Evolutionary conservation across 2,888 invertebrate species (phyloP), one percentile per base, ranked within the genome.

Genomic region (Volucella zonaria): DNA sequence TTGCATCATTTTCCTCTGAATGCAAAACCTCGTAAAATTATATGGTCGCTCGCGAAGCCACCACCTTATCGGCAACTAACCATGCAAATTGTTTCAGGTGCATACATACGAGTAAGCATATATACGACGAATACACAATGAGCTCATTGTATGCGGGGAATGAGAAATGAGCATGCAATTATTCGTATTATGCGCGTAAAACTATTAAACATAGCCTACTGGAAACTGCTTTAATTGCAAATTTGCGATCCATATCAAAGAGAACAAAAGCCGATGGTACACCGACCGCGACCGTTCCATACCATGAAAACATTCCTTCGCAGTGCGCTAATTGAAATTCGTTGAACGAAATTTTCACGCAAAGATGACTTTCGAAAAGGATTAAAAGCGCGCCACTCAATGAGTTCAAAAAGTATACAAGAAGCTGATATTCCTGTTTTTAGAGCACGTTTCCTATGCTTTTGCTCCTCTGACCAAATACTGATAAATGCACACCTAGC

Each of bases 161-260:
- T 23, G 3, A 4, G 23, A 47, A 56, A 68, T 68, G 1, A 12
- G 12, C 23, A 45, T 15, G 68, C 45, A 68, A 45, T 49, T 64
- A 64, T 40, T 40, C 49, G n/a, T 43, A 31, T 54, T 43, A 9
- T 67, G 42, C 66, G 40, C 15, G 68, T 47, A 56, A 38, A 47
- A 8, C 38, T 31, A 45, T 68, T 68, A 47, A 56, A 31, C 31
- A 42, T 31, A 52, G 40, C 40, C 38, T 18, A 3, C 8, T 70
- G n/a, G 18, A 70, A 70, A 70, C 59, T 70, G 58, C 42, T 51
- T 40, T 49, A 70, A 70, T 70, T 70, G 59, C 59, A 40, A 8
- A 70, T 58, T 59, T 70, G 59, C 59, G 15, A 8, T 51, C 11
- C 40, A 2, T 9, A 8, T 8, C 62, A 15, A 38, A 51, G 8